Base-by-base conservation (phyloP, 2,888 invertebrate genomes). In the Eupithecia subfuscata region DNA sequence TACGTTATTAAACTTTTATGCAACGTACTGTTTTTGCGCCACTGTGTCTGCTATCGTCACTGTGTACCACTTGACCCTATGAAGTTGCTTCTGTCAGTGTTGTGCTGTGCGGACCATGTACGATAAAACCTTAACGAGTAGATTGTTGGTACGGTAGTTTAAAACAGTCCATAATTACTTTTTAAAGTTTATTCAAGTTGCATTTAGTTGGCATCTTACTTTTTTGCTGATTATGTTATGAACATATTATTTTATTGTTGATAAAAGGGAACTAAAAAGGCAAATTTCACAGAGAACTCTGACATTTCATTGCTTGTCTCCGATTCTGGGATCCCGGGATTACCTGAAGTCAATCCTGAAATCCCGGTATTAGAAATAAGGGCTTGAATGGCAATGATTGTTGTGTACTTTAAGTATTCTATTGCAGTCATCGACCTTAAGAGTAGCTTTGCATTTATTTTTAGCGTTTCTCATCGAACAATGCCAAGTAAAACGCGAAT, bases 391-490 rank as follows among this genome's bases (percentile, higher is more conserved):
- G 14, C 65, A 69, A 48, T 73, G 75, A 0, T 43, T 60, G 22
- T 73, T 69, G 30, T 37, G n/a, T 25, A 75, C 37, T 22, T 25
- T 64, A 25, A 69, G 18, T 18, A 75, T 71, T 3, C 12, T 34
- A 14, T 48, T 2, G 22, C 25, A 0, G 16, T 22, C 30, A 65
- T 78, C 43, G 14, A 74, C 52, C 25, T 40, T 71, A 11, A 75
- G 30, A 43, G 63, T 67, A 14, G 71, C 74, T 65, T 69, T 63
- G 34, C 73, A 64, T 65, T 34, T 25, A 3, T 64, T 64, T 3
- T 40, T 14, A 65, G 43, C 34, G 34, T 71, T 69, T 63, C 74
- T 67, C n/a, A 52, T 65, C 0, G 75, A 79, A 48, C 79, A 79
- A 4, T 8, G 25, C 79, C 79, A 79, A 12, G 2, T 11, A 22